A percentile compares a stretch with the other conserved stretches of the same genome.
These are phyloP conservation scores for Callaeas wilsoni DNA, from an alignment of 2,113 vertebrate genomes.

Conservation along the genomic window DNA sequence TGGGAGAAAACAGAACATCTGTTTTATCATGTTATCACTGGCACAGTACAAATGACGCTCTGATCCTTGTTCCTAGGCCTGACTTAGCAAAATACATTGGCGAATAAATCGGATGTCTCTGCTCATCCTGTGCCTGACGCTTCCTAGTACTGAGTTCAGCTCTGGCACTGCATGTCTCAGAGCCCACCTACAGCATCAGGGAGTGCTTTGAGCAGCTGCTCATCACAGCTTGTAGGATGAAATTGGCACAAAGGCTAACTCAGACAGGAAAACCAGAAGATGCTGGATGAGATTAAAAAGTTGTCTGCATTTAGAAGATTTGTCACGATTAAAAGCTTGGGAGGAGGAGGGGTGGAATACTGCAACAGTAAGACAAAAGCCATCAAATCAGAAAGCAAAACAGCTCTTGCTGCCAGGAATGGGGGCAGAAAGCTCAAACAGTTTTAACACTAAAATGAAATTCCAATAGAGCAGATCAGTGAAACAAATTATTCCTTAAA, in stretches of 20 bases:
- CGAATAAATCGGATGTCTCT: neutral
- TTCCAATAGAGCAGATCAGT: neutral
- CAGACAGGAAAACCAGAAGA: neutral
- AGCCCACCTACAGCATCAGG: constrained; percentile 11
- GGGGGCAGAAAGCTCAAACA: neutral
- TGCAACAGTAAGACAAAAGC: neutral
- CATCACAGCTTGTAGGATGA: neutral
- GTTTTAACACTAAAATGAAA: neutral
- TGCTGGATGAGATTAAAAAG: constrained; percentile 28
- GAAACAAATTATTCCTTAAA: neutral
- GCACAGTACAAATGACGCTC: neutral
- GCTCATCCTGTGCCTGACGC: constrained; percentile 3
- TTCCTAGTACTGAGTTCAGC: constrained; percentile 20
- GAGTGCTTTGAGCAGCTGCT: constrained; percentile 16
- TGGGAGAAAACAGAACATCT: neutral
- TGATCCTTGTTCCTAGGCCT: constrained; percentile 12
- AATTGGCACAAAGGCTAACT: neutral
- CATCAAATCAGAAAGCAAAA: neutral
- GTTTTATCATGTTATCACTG: neutral
- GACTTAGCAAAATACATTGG: neutral
- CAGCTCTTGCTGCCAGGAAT: neutral
- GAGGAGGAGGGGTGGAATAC: neutral
- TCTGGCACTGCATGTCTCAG: neutral
- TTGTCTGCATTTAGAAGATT: constrained; percentile 27
- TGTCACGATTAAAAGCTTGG: neutral